A percentile compares a stretch with the other conserved stretches of the same genome.
phyloP scores from a whole-genome alignment of 2,113 vertebrate genomes.

The Vireo altiloquus region DNA sequence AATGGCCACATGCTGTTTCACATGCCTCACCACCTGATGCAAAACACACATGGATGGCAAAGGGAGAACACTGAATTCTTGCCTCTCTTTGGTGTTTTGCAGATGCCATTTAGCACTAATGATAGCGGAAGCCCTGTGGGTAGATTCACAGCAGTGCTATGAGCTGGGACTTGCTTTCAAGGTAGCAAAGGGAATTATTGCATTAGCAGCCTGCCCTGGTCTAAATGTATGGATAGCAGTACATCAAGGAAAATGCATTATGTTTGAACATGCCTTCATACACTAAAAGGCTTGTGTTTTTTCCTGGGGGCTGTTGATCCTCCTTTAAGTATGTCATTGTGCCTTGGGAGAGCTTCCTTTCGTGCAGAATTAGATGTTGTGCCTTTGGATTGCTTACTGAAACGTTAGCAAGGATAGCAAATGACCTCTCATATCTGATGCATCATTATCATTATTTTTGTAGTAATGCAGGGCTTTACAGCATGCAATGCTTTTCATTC shows the following conservation, averaged over 20 bases:
- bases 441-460: neutral
- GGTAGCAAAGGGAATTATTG: neutral
- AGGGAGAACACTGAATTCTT: neutral
- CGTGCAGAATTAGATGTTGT: neutral
- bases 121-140: neutral
- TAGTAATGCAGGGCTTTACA: neutral
- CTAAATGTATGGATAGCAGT: neutral
- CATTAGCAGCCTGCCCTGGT: neutral
- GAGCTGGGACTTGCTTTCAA: neutral
- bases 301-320: neutral
- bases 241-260: slow-evolving; percentile 17
- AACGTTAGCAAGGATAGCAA: neutral
- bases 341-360: neutral
- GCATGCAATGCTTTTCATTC: neutral
- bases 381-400: neutral
- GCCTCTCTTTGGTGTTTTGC: neutral
- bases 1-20: neutral
- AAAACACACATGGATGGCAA: neutral
- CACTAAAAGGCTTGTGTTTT: neutral
- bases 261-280: neutral
- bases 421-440: neutral
- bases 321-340: neutral
- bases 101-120: neutral
- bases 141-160: neutral
- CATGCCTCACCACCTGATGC: neutral